These are phyloP conservation scores for Pyrochroa serraticornis DNA, from an alignment of 2,888 invertebrate genomes.

Conservation along the genomic window DNA sequence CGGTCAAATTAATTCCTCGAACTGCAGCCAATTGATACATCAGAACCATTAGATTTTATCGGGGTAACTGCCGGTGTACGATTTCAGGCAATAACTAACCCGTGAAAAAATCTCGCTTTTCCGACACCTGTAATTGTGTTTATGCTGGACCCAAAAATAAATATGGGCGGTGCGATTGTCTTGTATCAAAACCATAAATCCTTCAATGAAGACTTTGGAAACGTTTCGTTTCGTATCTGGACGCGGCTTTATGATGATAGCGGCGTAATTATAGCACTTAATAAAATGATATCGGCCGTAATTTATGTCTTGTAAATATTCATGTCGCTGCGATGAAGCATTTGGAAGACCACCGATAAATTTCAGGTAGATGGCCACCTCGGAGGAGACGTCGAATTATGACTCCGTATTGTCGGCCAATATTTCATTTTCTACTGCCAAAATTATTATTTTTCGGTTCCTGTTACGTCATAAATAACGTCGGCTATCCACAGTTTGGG, in stretches of 20 bases:
- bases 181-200: slow-evolving; percentile 17
- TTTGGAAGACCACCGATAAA: slow-evolving; percentile 14
- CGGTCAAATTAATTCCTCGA: slow-evolving; percentile 5
- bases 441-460: slow-evolving; percentile 14
- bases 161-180: slow-evolving; percentile 20
- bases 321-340: slow-evolving; percentile 19
- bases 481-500: no score
- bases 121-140: slow-evolving; percentile 17
- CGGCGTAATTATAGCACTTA: slow-evolving; percentile 24
- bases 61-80: slow-evolving; percentile 26
- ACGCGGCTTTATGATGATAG: slow-evolving; percentile 5
- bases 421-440: background rate
- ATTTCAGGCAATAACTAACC: slow-evolving; percentile 30
- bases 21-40: slow-evolving; percentile 25
- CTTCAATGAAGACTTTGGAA: background rate
- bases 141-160: slow-evolving; percentile 12
- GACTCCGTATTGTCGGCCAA: background rate
- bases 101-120: background rate
- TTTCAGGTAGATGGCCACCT: background rate
- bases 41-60: slow-evolving; percentile 27
- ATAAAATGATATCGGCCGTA: slow-evolving; percentile 18
- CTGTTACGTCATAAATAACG: slow-evolving; percentile 12
- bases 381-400: slow-evolving; percentile 1
- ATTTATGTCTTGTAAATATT: slow-evolving; percentile 22
- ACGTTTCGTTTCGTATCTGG: slow-evolving; percentile 8